Percentiles rank a stretch among this genome's conserved stretches.
phyloP scores from a whole-genome alignment of 2,113 vertebrate species.

The Ginglymostoma cirratum region DNA sequence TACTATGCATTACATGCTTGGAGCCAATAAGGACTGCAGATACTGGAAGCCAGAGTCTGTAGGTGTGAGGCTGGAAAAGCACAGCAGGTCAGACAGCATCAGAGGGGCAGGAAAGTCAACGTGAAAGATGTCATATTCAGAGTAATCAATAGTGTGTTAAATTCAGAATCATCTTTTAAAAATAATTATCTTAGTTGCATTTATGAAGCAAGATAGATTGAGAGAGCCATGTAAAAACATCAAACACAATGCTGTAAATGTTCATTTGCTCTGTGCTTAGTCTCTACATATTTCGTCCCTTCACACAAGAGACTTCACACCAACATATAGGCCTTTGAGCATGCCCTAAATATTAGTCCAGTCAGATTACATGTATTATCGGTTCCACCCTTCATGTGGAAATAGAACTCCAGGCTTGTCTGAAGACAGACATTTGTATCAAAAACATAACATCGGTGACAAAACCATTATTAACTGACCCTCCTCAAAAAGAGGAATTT shows the following conservation, averaged over 20 bases:
- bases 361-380: not conserved
- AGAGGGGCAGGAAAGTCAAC: too few species aligned
- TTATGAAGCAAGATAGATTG: not conserved
- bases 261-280: not conserved
- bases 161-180: not conserved
- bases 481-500: not conserved
- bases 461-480: not conserved
- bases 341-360: not conserved
- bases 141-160: not conserved
- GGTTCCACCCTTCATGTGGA: slow-evolving; percentile 2
- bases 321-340: not conserved
- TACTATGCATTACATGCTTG: too few species aligned
- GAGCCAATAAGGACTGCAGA: too few species aligned
- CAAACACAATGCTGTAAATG: not conserved
- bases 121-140: too few species aligned
- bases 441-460: not conserved
- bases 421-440: not conserved
- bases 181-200: not conserved
- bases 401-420: not conserved
- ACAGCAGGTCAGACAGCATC: too few species aligned
- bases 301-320: not conserved
- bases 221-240: not conserved
- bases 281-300: not conserved
- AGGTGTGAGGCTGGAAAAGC: too few species aligned
- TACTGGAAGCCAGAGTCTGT: too few species aligned